phyloP scores from a whole-genome alignment of 2,888 invertebrate species.

The Phyllotreta cruciferae region DNA sequence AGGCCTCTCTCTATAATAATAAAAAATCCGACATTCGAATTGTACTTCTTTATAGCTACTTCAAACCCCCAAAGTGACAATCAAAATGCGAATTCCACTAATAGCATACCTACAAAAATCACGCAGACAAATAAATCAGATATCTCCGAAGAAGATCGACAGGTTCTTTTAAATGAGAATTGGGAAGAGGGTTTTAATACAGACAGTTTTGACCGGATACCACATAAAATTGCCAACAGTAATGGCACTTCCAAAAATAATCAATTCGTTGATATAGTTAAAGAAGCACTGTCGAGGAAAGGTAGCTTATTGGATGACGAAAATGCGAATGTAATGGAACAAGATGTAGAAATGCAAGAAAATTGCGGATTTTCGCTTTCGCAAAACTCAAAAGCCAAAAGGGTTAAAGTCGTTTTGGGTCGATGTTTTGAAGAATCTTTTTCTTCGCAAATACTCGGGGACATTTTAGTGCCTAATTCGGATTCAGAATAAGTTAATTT shows the following conservation, averaged over 20 bases:
- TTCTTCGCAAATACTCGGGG: constrained; percentile 29
- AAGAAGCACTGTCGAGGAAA: background rate
- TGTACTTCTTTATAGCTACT: constrained; percentile 82
- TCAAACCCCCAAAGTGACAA: constrained; percentile 65
- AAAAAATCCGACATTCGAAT: constrained; percentile 77
- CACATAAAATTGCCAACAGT: constrained; percentile 12
- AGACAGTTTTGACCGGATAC: constrained; percentile 26
- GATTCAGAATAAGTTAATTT: constrained; percentile 59
- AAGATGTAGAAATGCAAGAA: constrained; percentile 64
- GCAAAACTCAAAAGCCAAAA: constrained; percentile 62
- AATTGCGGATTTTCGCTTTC: constrained; percentile 44
- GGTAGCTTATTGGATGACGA: constrained; percentile 15
- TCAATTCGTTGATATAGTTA: background rate
- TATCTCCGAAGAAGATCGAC: constrained; percentile 47
- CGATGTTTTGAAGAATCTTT: constrained; percentile 76
- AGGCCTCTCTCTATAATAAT: constrained; percentile 80
- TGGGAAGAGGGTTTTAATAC: constrained; percentile 48
- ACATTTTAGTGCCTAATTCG: constrained; percentile 36
- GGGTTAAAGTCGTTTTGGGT: constrained; percentile 70
- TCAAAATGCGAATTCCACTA: constrained; percentile 53
- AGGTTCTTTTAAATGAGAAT: constrained; percentile 47
- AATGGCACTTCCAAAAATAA: constrained; percentile 29
- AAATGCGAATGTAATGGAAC: constrained; percentile 15
- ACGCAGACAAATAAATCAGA: constrained; percentile 45
- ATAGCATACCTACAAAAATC: constrained; percentile 54